Evolutionary conservation across 2,888 invertebrate species (phyloP), one percentile per base, ranked within the genome.

Genomic region (Phania funesta): DNA sequence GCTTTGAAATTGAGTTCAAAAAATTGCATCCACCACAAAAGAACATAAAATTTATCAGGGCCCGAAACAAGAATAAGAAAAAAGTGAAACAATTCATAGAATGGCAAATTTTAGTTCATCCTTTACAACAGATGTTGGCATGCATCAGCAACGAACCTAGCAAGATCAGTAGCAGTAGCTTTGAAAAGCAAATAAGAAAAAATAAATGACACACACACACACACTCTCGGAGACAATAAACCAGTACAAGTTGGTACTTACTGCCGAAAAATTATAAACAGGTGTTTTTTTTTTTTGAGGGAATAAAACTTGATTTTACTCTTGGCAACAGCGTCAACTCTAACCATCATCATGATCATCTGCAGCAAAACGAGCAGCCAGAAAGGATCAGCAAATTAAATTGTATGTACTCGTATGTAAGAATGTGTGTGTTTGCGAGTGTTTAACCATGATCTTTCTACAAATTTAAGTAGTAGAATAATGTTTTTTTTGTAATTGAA

Each of bases 231-330:
- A 44, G 0, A 71, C 38, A 58, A 64, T 65, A 32, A 71, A 65
- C 65, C 56, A 65, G 71, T 44, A 64, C 54, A 54, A 41, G 22
- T 32, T 22, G 6, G 20, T 35, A 50, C 13, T 32, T 16, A 44
- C n/a, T 44, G n/a, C 56, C 41, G 18, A 58, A 78, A 52, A 29
- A 54, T 13, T 16, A 41, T 11, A 77, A 65, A 71, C 78, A 78
- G 78, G 71, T 78, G 78, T 50, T 54, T 65, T 70, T 70, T 52
- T 62, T 48, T 44, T 4, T 22, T 16, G 3, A 35, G 32, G 24
- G 4, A 38, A 56, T 6, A 48, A 77, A 77, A 77, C 77, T 77
- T 78, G 71, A 78, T 78, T 78, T 78, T 78, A 20, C 65, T 50
- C 65, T 78, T 73, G 78, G 52, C 78, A 78, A 78, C 71, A 71